Evolutionary conservation across 2,888 invertebrate species (phyloP).

Genomic region (Julus scandinavius): DNA sequence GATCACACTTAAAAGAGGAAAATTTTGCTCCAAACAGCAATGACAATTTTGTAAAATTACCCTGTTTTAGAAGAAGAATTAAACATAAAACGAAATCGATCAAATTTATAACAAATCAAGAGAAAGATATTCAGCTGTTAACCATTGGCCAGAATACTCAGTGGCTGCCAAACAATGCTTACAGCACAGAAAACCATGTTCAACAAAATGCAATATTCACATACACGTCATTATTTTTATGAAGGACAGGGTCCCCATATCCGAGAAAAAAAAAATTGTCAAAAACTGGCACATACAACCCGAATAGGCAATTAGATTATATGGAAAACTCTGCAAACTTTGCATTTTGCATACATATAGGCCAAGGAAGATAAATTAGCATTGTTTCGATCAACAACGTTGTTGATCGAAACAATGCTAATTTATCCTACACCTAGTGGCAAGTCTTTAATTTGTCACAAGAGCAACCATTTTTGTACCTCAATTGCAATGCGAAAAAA

Average conservation of each 20-base stretch:
- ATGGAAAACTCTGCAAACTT: not conserved
- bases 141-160: not conserved
- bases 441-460: no score
- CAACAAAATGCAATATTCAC: not conserved
- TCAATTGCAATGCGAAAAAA: no score
- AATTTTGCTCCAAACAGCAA: not conserved
- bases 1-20: not conserved
- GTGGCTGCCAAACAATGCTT: not conserved
- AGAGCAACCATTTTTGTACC: no score
- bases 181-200: not conserved
- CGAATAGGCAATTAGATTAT: constrained; percentile 22
- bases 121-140: not conserved
- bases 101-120: no score
- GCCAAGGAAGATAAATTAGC: not conserved
- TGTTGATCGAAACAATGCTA: no score
- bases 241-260: not conserved
- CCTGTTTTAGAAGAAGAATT: not conserved
- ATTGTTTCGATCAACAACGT: no score
- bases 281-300: not conserved
- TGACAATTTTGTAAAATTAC: not conserved
- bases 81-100: not conserved
- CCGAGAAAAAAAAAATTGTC: not conserved
- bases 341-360: not conserved
- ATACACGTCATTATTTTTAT: constrained; percentile 4
- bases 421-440: no score